phyloP scores from a whole-genome alignment of 1,140 invertebrate genomes.

The Brachionus koreanus region DNA sequence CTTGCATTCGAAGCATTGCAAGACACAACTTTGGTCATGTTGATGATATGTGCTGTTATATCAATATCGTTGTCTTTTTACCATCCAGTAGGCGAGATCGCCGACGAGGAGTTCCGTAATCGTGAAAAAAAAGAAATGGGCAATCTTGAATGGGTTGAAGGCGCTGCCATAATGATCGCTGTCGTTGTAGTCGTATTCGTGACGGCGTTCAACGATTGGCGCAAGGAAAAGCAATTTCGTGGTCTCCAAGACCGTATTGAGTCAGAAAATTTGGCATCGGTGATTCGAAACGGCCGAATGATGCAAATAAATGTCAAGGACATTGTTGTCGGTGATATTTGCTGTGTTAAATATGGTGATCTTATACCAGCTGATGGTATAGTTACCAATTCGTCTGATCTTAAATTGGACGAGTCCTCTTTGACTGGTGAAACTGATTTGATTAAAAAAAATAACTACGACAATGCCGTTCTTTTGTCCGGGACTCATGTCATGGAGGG shows the following conservation, averaged over 20 bases:
- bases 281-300: slow-evolving; percentile 84
- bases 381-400: slow-evolving; percentile 95
- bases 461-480: slow-evolving; percentile 92
- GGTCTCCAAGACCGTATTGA: slow-evolving; percentile 96
- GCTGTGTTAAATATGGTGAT: slow-evolving; percentile 74
- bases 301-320: slow-evolving; percentile 92
- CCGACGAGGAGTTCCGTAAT: neutral
- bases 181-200: slow-evolving; percentile 96
- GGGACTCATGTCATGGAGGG: slow-evolving; percentile 98
- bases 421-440: slow-evolving; percentile 99
- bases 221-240: slow-evolving; percentile 93
- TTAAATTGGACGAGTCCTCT: slow-evolving; percentile 97
- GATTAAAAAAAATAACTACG: slow-evolving; percentile 88
- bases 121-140: neutral
- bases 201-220: slow-evolving; percentile 98
- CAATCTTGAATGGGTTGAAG: slow-evolving; percentile 78
- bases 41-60: slow-evolving; percentile 58
- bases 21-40: slow-evolving; percentile 95
- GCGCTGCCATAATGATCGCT: slow-evolving; percentile 91
- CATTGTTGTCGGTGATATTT: slow-evolving; percentile 97
- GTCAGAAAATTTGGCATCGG: slow-evolving; percentile 95
- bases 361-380: slow-evolving; percentile 94
- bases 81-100: slow-evolving; percentile 33
- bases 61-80: slow-evolving; percentile 59
- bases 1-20: slow-evolving; percentile 98